Percentiles rank a stretch among this genome's conserved stretches.
These are phyloP conservation scores for Mayetiola destructor DNA, from an alignment of 2,888 invertebrate genomes.

Conservation along the genomic window DNA sequence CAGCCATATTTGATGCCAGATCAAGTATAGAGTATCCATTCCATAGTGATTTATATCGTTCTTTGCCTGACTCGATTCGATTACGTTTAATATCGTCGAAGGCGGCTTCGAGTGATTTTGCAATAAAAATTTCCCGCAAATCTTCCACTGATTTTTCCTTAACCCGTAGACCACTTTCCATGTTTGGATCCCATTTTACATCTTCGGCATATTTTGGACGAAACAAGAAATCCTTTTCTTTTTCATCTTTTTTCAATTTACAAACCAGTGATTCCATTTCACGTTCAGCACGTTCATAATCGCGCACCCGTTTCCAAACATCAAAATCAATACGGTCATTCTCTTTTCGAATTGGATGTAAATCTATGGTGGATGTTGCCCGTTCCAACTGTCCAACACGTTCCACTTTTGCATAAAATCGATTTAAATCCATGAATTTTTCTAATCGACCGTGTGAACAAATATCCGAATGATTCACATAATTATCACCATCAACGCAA, in stretches of 20 bases:
- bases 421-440: conserved; percentile 68
- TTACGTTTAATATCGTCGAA: conserved; percentile 35
- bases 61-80: conserved; percentile 40
- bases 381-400: conserved; percentile 69
- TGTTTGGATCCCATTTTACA: conserved; percentile 59
- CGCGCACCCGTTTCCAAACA: conserved; percentile 67
- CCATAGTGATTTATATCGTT: conserved; percentile 69
- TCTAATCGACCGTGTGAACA: conserved; percentile 47
- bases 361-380: conserved; percentile 52
- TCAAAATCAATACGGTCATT: conserved; percentile 77
- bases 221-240: conserved; percentile 70
- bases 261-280: conserved; percentile 63
- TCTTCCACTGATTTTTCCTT: conserved; percentile 83
- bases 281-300: conserved; percentile 64
- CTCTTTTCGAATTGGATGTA: conserved; percentile 56
- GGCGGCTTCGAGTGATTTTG: conserved; percentile 38
- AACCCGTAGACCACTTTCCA: conserved; percentile 59
- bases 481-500: conserved; percentile 27
- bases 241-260: conserved; percentile 63
- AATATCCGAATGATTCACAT: conserved; percentile 29
- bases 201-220: conserved; percentile 58
- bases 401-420: conserved; percentile 73
- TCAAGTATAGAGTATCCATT: conserved; percentile 69
- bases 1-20: conserved; percentile 56
- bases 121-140: conserved; percentile 60